Evolutionary conservation across 2,888 invertebrate species (phyloP).

Genomic region (Griposia aprilina): DNA sequence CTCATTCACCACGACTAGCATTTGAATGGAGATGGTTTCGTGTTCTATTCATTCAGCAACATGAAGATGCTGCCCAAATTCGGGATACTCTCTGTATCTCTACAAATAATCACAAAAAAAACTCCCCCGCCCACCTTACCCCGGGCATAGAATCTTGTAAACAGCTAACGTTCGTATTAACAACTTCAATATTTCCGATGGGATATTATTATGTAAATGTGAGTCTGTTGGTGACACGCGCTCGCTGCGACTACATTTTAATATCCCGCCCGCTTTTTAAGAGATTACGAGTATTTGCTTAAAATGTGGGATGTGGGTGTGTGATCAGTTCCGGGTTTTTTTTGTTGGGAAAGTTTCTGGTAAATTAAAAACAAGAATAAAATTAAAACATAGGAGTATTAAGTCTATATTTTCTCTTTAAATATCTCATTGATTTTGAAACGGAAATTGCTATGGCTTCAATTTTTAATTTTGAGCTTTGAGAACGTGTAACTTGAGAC

Average conservation of each 20-base stretch:
- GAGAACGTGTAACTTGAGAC: background rate
- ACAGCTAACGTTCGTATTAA: constrained; percentile 58
- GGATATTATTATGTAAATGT: constrained; percentile 62
- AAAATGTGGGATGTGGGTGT: constrained; percentile 30
- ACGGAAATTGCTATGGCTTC: background rate
- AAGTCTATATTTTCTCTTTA: background rate
- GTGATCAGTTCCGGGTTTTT: background rate
- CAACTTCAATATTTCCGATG: constrained; percentile 64
- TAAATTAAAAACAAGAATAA: background rate
- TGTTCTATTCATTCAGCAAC: background rate
- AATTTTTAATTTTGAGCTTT: background rate
- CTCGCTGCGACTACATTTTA: constrained; percentile 51
- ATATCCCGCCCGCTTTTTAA: constrained; percentile 62
- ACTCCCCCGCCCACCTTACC: background rate
- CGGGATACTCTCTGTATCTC: background rate
- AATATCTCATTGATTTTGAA: background rate
- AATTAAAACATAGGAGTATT: no score
- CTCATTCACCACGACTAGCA: background rate
- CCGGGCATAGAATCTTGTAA: constrained; percentile 45
- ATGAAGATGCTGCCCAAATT: background rate
- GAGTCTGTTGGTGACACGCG: constrained; percentile 59
- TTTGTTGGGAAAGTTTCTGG: background rate
- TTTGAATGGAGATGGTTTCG: background rate
- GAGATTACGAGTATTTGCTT: constrained; percentile 58
- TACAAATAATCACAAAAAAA: background rate